These are phyloP conservation scores for Megaptera novaeangliae DNA, from an alignment of 2,113 vertebrate genomes.

Conservation along the genomic window DNA sequence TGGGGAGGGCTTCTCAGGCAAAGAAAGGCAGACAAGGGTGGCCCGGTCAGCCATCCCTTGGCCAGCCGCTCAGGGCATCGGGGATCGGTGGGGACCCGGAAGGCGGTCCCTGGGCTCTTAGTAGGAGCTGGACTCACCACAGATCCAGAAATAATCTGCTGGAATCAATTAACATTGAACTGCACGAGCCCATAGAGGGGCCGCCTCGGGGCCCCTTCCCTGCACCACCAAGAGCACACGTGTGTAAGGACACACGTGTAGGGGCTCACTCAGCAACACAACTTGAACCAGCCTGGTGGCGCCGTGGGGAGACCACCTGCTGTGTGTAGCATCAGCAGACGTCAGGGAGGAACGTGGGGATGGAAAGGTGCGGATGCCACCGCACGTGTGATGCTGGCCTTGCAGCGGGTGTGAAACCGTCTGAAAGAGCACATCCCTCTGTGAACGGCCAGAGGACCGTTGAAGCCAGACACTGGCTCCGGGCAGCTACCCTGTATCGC, in stretches of 20 bases:
- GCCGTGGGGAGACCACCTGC: too few species aligned
- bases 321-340: accelerated
- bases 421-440: accelerated
- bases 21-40: accelerated
- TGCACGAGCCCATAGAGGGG: not conserved
- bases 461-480: accelerated
- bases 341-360: not conserved
- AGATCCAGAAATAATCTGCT: not conserved
- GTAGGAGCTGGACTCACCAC: not conserved
- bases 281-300: accelerated
- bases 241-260: not conserved
- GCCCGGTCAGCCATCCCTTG: too few species aligned
- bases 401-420: accelerated
- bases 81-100: too few species aligned
- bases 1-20: not conserved
- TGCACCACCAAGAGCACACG: accelerated
- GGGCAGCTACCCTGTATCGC: accelerated
- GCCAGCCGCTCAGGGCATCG: not conserved
- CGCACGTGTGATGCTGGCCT: accelerated
- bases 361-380: not conserved
- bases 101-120: accelerated
- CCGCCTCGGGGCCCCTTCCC: not conserved
- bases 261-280: not conserved
- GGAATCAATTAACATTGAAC: accelerated
- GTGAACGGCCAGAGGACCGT: not conserved